Percentiles rank a stretch among this genome's conserved stretches.
These are phyloP conservation scores for Cephus rjabovi DNA, from an alignment of 2,888 invertebrate genomes.

Conservation along the genomic window DNA sequence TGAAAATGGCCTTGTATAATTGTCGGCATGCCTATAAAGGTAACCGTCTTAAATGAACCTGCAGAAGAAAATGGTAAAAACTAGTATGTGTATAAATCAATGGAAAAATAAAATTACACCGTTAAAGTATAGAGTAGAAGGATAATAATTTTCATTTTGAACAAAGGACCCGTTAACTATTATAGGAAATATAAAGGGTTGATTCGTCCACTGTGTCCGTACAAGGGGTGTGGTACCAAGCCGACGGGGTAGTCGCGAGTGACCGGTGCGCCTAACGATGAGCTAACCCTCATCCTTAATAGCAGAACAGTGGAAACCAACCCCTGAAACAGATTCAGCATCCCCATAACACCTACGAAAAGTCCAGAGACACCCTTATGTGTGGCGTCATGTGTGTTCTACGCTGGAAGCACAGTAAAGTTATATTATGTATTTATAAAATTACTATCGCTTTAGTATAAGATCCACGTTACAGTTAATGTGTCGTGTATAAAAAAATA, in stretches of 20 bases:
- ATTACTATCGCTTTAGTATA: background rate
- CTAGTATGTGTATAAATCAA: background rate
- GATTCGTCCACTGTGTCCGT: slow-evolving; percentile 45
- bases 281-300: slow-evolving; percentile 10
- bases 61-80: background rate
- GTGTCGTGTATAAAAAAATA: background rate
- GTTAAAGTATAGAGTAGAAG: background rate
- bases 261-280: slow-evolving; percentile 65
- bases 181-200: slow-evolving; percentile 38
- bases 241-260: slow-evolving; percentile 49
- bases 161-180: background rate
- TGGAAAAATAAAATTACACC: background rate
- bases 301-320: background rate
- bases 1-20: background rate
- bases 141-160: background rate
- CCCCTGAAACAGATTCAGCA: background rate
- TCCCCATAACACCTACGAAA: background rate
- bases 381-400: background rate
- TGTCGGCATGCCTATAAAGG: background rate
- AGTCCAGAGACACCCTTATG: background rate
- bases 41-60: background rate
- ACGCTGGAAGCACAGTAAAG: background rate
- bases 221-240: slow-evolving; percentile 40
- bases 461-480: background rate
- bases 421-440: background rate